Evolutionary conservation across 1,140 invertebrate species (phyloP).

Genomic region (Drosophila bipectinata): DNA sequence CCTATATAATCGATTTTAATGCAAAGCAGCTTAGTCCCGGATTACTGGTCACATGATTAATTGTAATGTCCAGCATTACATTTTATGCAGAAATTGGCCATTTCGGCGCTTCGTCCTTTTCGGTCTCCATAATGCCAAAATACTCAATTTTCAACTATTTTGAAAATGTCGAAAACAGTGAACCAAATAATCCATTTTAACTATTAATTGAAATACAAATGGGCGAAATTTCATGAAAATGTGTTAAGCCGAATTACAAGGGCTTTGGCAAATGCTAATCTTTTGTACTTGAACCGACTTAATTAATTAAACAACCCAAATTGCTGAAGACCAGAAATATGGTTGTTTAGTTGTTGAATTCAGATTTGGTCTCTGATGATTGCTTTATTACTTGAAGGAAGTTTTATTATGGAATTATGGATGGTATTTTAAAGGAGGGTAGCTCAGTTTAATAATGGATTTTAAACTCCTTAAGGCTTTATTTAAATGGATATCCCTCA

Average conservation of each 20-base stretch:
- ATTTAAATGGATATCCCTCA: constrained; percentile 5
- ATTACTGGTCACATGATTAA: constrained; percentile 77
- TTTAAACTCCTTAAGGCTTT: constrained; percentile 3
- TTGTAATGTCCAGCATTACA: constrained; percentile 75
- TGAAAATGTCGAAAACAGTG: constrained; percentile 20
- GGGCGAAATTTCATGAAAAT: constrained; percentile 4
- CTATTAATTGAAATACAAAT: neutral
- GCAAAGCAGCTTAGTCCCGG: constrained; percentile 59
- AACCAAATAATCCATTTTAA: constrained; percentile 5
- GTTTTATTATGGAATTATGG: neutral
- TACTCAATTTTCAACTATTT: constrained; percentile 24
- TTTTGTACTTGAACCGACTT: neutral
- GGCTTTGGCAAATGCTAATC: neutral
- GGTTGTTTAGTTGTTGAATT: neutral
- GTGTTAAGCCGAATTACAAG: neutral
- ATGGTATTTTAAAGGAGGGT: neutral
- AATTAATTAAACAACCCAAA: neutral
- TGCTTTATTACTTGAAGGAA: neutral
- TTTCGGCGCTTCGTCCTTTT: neutral
- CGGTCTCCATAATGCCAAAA: constrained; percentile 2
- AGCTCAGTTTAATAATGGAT: neutral
- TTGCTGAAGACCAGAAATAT: neutral
- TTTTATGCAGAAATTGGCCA: constrained; percentile 16
- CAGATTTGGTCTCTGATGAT: too few species aligned
- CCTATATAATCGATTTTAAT: constrained; percentile 69